These are phyloP conservation scores for Deilephila porcellus DNA, from an alignment of 2,888 invertebrate species.

Conservation along the genomic window DNA sequence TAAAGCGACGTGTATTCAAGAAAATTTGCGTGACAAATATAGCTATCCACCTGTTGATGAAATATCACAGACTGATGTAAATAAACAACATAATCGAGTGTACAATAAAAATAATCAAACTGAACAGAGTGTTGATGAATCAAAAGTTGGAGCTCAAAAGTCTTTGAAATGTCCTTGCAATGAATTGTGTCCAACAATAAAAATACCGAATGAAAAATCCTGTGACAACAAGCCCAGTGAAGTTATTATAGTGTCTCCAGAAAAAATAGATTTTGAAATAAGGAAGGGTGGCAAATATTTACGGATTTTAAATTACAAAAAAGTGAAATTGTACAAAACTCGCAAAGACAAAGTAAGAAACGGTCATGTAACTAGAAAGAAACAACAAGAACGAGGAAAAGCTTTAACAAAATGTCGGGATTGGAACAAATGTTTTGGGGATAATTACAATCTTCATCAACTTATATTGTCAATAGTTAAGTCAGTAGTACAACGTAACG, in stretches of 20 bases:
- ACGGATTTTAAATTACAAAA: slow-evolving; percentile 11
- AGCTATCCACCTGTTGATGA: no score
- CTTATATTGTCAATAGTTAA: neutral
- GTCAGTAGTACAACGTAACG: neutral
- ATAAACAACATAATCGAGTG: neutral
- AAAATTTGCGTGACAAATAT: neutral
- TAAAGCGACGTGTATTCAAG: neutral
- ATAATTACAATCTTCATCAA: neutral
- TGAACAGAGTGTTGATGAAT: neutral
- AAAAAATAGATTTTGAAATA: slow-evolving; percentile 19
- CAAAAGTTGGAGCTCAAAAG: neutral
- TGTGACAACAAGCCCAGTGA: neutral
- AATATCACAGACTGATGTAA: neutral
- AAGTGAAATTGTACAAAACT: slow-evolving; percentile 10
- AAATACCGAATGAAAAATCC: neutral
- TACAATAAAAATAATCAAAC: neutral
- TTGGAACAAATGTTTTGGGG: neutral
- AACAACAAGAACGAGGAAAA: neutral
- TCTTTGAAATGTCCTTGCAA: neutral
- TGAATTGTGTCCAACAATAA: no score
- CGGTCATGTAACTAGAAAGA: neutral
- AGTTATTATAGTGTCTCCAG: slow-evolving; percentile 7
- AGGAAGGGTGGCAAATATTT: slow-evolving; percentile 13
- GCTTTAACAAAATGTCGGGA: neutral
- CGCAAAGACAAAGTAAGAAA: neutral